These are phyloP conservation scores for Lasiurus borealis DNA, from an alignment of 2,113 vertebrate species.

Conservation along the genomic window DNA sequence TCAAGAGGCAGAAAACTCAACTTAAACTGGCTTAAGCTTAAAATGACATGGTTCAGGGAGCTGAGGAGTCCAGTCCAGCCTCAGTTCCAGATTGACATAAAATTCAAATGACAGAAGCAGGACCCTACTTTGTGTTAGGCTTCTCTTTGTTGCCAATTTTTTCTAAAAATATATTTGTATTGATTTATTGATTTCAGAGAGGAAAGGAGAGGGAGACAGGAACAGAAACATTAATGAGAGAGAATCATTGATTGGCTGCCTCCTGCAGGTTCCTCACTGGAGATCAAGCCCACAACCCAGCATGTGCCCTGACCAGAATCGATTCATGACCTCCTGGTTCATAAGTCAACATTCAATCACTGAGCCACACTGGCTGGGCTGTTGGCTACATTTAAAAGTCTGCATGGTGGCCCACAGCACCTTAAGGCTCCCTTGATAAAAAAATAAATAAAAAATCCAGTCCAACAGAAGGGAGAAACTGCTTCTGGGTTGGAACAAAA, in stretches of 20 bases:
- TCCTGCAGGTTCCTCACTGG: no score
- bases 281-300: no score
- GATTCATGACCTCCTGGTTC: no score
- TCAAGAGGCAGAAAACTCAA: not conserved
- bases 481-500: not conserved
- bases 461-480: not conserved
- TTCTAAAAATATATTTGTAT: no score
- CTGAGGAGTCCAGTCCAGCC: not conserved
- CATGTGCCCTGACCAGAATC: no score
- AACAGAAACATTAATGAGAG: no score
- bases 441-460: not conserved
- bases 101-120: not conserved
- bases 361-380: no score
- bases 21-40: not conserved
- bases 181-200: no score
- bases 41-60: not conserved
- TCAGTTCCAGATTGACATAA: not conserved
- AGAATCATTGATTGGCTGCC: no score
- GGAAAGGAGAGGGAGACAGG: no score
- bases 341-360: no score
- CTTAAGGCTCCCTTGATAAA: not conserved
- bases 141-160: not conserved
- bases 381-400: not conserved
- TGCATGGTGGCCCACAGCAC: not conserved
- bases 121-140: not conserved